These are phyloP conservation scores for Aricia artaxerxes DNA, from an alignment of 2,888 invertebrate species.

Conservation along the genomic window DNA sequence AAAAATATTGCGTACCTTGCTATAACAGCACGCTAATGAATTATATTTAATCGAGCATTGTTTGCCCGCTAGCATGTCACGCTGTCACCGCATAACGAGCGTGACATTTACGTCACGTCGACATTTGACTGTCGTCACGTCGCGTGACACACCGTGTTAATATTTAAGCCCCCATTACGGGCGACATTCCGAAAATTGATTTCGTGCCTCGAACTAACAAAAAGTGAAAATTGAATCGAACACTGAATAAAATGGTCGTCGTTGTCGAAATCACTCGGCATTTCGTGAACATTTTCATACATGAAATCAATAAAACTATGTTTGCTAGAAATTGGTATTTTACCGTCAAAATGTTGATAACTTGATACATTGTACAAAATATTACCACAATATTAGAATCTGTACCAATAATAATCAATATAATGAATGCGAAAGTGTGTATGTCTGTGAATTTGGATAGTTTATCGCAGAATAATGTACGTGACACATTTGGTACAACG, in stretches of 20 bases:
- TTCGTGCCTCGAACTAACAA: constrained; percentile 30
- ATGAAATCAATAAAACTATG: neutral
- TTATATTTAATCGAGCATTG: neutral
- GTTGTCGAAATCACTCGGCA: neutral
- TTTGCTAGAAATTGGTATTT: neutral
- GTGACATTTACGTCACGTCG: constrained; percentile 59
- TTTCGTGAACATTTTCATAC: neutral
- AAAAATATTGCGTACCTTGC: neutral
- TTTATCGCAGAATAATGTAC: no score
- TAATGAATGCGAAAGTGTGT: no score
- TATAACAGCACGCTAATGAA: neutral
- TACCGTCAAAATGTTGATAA: no score
- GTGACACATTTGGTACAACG: no score
- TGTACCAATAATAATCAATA: no score
- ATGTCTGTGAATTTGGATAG: no score
- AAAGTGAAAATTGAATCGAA: neutral
- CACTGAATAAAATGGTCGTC: neutral
- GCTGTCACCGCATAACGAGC: constrained; percentile 33
- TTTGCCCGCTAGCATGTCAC: neutral
- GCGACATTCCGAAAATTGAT: constrained; percentile 34
- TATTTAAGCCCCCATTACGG: constrained; percentile 38
- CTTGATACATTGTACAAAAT: no score
- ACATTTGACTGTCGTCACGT: constrained; percentile 57
- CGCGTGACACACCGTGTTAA: constrained; percentile 64
- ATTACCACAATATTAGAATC: no score